Base-by-base conservation (phyloP, 2,797 vertebrate species). In the Basileuterus tristriatus region DNA sequence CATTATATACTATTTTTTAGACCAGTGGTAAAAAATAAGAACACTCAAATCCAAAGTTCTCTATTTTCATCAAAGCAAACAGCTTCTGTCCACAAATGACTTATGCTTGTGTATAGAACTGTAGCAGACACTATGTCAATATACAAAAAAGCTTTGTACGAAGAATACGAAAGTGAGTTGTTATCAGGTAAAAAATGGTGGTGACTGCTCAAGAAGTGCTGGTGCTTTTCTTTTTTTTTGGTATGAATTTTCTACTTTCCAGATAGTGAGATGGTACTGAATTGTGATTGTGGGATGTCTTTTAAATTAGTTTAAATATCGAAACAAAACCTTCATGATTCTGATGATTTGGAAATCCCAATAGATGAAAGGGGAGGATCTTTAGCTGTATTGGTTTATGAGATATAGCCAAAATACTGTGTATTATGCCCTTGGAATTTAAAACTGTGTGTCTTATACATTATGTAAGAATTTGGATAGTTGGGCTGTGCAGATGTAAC, bases 281-380 rank as follows among this genome's bases (percentile, higher is more conserved):
- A 53, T 75, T 90, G 26, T 87, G 69, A 52, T 26, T 49, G 26
- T 44, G 43, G 4, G 6, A 32, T 77, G 12, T 83, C 60, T 90
- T 87, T 89, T 77, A 53, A 74, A 81, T 71, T 30, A 32, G 24
- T n/a, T 77, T 62, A 68, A 86, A 58, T 59, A 36, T 32, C 29
- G 30, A 92, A 94, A 53, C n/a, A 83, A 74, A 64, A n/a, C 0
- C 5, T 56, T 13, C 7, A 27, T 0, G 0, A 52, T 86, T 89
- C 37, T 75, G 37, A 75, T 49, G 11, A 55, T 68, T 68, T 78
- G n/a, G 46, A 75, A 83, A 55, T 88, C 50, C 26, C 52, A 64
- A 0, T 68, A 9, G 22, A 12, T 69, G 53, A 80, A 79, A 71
- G 56, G 81, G 24, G 19, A 65, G 59, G 67, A 60, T 87, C 18